Evolutionary conservation across 92 coral and sea anemone genomes (phyloP).

Genomic region (Phenganax subtilis): DNA sequence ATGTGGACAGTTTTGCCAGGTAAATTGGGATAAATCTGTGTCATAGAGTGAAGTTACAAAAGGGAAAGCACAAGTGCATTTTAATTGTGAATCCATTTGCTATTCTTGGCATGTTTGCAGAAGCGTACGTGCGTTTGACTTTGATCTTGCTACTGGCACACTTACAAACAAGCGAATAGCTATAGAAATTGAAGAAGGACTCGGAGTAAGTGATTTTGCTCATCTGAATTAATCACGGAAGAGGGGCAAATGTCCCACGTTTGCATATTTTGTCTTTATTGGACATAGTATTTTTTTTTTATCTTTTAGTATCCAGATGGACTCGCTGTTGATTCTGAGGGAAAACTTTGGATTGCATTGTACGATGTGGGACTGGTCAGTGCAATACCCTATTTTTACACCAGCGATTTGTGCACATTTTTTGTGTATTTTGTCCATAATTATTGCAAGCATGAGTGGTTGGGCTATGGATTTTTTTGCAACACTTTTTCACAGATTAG

Average conservation of each 20-base stretch:
- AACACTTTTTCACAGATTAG: too few relatives aligned
- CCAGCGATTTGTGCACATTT: not conserved
- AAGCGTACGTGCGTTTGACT: constrained; percentile 75
- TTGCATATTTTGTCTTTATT: not conserved
- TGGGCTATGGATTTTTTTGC: too few relatives aligned
- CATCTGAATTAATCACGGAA: not conserved
- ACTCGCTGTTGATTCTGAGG: constrained; percentile 78
- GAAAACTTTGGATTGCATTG: constrained; percentile 90
- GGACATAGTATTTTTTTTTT: not conserved
- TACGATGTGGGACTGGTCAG: constrained; percentile 83
- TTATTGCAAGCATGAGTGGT: too few relatives aligned
- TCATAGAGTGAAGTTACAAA: not conserved
- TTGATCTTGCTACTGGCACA: constrained; percentile 59
- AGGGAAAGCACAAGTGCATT: too few relatives aligned
- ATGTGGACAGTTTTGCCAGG: constrained; percentile 66
- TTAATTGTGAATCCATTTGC: too few relatives aligned
- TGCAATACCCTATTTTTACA: not conserved
- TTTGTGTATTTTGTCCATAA: not conserved
- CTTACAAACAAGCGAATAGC: constrained; percentile 59
- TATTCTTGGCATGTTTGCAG: constrained; percentile 23
- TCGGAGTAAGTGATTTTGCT: constrained; percentile 56
- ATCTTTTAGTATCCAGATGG: constrained; percentile 75
- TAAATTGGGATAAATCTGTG: constrained; percentile 12
- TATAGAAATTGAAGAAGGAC: constrained; percentile 49
- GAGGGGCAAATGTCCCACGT: not conserved